These are phyloP conservation scores for Hydrolagus colliei DNA, from an alignment of 2,797 vertebrate species.

Conservation along the genomic window DNA sequence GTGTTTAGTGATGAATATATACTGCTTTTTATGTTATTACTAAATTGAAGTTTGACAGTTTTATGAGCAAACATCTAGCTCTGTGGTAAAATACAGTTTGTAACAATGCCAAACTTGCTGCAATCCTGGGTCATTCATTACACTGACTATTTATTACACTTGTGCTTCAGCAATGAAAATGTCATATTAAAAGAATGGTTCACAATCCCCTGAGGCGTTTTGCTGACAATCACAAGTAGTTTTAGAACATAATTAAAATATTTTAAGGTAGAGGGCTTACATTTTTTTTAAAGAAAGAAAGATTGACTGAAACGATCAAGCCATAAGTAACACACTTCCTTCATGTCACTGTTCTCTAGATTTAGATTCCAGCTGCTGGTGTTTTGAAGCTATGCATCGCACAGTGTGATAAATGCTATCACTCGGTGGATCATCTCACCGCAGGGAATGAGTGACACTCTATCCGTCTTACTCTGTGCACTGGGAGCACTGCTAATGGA, in stretches of 20 bases:
- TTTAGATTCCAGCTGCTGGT: neutral
- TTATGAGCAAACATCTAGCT: conserved; percentile 67
- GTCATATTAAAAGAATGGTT: conserved; percentile 62
- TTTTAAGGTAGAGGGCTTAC: neutral
- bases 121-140: conserved; percentile 48
- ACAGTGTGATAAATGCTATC: neutral
- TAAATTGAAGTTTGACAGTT: conserved; percentile 63
- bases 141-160: conserved; percentile 61
- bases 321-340: no score
- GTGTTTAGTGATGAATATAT: neutral
- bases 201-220: conserved; percentile 65
- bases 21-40: conserved; percentile 42
- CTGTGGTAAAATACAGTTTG: conserved; percentile 57
- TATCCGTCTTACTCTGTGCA: neutral
- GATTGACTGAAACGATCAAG: no score
- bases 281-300: neutral
- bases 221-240: conserved; percentile 46
- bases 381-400: neutral
- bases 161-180: conserved; percentile 68
- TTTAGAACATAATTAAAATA: conserved; percentile 2
- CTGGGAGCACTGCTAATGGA: neutral
- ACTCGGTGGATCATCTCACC: conserved; percentile 11
- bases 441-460: neutral
- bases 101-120: conserved; percentile 60
- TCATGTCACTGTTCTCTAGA: neutral